Conservation (phyloP, 2,888 invertebrate species). For the Heteromurus nitidus region DNA sequence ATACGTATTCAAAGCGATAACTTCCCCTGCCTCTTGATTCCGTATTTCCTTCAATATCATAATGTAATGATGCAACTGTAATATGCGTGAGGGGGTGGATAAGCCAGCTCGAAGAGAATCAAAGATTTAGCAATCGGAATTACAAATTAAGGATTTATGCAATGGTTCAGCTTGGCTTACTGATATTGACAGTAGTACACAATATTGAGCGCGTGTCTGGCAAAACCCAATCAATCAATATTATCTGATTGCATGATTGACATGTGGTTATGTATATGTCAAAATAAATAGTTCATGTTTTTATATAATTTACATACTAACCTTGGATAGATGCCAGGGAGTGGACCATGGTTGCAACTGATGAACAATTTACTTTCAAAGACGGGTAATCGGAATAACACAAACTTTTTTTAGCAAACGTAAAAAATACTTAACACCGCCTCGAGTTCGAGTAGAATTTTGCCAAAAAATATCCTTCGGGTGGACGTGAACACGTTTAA, state of each 20-base stretch:
- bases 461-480: no score
- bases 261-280: background rate
- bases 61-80: no score
- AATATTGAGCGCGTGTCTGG: background rate
- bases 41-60: no score
- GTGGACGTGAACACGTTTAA: background rate
- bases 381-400: background rate
- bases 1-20: no score
- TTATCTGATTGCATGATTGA: background rate
- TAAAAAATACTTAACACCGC: background rate
- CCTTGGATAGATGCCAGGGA: conserved; percentile 23
- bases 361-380: background rate
- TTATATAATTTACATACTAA: no score
- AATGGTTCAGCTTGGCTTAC: background rate
- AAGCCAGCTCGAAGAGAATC: background rate
- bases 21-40: no score
- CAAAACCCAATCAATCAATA: background rate
- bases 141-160: background rate
- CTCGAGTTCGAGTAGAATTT: background rate
- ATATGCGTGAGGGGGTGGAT: no score
- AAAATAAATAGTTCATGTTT: no score
- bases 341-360: conserved; percentile 23
- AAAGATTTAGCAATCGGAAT: background rate
- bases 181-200: background rate
- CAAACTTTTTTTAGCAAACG: background rate